Evolutionary conservation across 2,888 invertebrate genomes (phyloP).

Genomic region (Eupeodes luniger): DNA sequence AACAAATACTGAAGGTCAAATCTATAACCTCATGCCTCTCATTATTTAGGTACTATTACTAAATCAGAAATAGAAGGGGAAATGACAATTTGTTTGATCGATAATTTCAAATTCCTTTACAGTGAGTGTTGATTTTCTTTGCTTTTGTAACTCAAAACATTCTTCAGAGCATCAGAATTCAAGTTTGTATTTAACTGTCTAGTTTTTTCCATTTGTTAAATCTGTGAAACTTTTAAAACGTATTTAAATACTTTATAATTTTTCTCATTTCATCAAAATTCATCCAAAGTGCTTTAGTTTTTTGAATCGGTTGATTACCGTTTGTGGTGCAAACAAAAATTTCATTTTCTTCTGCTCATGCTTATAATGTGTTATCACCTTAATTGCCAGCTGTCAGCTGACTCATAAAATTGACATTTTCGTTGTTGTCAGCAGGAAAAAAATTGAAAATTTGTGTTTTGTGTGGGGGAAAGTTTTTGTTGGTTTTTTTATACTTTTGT

Average conservation of each 20-base stretch:
- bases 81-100: constrained; percentile 34
- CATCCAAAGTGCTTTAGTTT: background rate
- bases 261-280: background rate
- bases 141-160: background rate
- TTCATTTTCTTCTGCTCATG: background rate
- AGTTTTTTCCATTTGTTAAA: background rate
- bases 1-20: too few species aligned
- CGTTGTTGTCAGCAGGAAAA: constrained; percentile 47
- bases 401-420: constrained; percentile 55
- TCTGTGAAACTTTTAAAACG: background rate
- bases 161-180: background rate
- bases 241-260: background rate
- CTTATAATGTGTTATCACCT: constrained; percentile 28
- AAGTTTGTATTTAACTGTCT: background rate
- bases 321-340: background rate
- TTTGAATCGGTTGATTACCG: background rate
- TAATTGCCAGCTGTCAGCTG: constrained; percentile 53
- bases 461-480: constrained; percentile 61
- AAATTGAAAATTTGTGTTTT: constrained; percentile 38
- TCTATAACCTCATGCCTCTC: too few species aligned
- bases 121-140: background rate
- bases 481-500: constrained; percentile 60
- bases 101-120: constrained; percentile 7
- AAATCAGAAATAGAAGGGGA: background rate
- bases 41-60: background rate